Evolutionary conservation across 2,113 vertebrate genomes (phyloP), one percentile per base, ranked within the genome.

Genomic region (Gorilla gorilla): DNA sequence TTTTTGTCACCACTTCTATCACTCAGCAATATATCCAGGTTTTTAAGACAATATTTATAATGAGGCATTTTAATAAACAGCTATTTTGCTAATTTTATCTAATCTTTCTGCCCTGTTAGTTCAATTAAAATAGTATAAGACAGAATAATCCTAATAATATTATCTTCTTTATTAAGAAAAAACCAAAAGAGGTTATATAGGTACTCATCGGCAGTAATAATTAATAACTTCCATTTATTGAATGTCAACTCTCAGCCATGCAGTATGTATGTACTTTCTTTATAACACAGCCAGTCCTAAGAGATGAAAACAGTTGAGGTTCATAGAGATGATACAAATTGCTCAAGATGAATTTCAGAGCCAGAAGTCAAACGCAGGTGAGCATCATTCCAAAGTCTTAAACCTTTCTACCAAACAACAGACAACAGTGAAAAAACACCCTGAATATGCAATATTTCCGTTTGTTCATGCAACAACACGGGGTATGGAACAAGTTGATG

Each of bases 101-200:
- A 83, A 59, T 89, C 84, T 87, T 89, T 76, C 57, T 94, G 23
- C 22, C 6, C 30, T 83, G 8, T 88, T 88, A 84, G 40, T 89
- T 96, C 38, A 81, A 93, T 83, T 43, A 93, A 97, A 84, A 84
- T 75, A 66, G 8, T 50, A 94, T 89, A 94, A 93, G 93, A 95
- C 9, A 87, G 40, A 93, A 75, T 89, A 94, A 93, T 20, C 32
- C 16, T 93, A 80, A 66, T 40, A 93, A 80, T 43, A 95, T 72
- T 89, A 91, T 48, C 45, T 64, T 55, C 32, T 70, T 78, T 85
- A 75, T 52, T 79, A 75, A 20, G 38, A 93, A 96, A 93, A 95
- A 79, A 72, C 2, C 25, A 3, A 57, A 90, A 68, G 35, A 96
- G 22, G 11, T 87, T 90, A 81, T 61, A 90, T 57, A 73, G 32